A percentile compares a stretch with the other conserved stretches of the same genome.
These are phyloP conservation scores for Epinotia demarniana DNA, from an alignment of 2,888 invertebrate genomes.

Conservation along the genomic window DNA sequence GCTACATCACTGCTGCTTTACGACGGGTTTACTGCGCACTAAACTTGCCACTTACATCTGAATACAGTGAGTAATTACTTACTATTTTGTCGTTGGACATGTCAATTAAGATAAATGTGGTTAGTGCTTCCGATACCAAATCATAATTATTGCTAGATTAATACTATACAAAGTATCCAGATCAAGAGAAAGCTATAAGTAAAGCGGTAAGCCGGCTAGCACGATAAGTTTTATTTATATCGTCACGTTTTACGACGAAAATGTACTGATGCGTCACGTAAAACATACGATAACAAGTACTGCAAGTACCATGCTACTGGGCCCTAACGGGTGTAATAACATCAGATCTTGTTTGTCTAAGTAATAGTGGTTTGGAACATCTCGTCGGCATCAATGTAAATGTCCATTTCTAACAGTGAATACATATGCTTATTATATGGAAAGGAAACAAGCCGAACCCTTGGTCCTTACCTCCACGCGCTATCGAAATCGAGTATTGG, in stretches of 20 bases:
- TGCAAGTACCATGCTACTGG: too few relatives aligned
- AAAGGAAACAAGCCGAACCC: constrained; percentile 47
- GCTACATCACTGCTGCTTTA: constrained; percentile 55
- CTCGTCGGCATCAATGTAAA: constrained; percentile 18
- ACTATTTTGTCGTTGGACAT: constrained; percentile 19
- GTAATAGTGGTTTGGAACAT: constrained; percentile 11
- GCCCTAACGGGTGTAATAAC: neutral
- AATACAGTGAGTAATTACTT: constrained; percentile 26
- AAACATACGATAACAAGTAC: too few relatives aligned
- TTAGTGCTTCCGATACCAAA: neutral
- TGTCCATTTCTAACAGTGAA: constrained; percentile 29
- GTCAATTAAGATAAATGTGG: constrained; percentile 5
- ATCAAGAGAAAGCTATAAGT: too few relatives aligned
- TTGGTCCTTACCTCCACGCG: too few relatives aligned
- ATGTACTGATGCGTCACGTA: too few relatives aligned
- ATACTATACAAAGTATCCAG: neutral
- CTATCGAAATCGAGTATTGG: neutral
- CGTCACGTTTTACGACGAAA: too few relatives aligned
- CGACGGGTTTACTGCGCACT: constrained; percentile 55
- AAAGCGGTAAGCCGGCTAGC: too few relatives aligned
- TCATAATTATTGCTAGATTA: neutral
- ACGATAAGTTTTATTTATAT: too few relatives aligned
- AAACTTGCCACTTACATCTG: constrained; percentile 44
- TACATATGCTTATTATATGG: constrained; percentile 47
- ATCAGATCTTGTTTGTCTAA: neutral